These are phyloP conservation scores for Colaptes auratus DNA, from an alignment of 2,113 vertebrate species.

Conservation along the genomic window DNA sequence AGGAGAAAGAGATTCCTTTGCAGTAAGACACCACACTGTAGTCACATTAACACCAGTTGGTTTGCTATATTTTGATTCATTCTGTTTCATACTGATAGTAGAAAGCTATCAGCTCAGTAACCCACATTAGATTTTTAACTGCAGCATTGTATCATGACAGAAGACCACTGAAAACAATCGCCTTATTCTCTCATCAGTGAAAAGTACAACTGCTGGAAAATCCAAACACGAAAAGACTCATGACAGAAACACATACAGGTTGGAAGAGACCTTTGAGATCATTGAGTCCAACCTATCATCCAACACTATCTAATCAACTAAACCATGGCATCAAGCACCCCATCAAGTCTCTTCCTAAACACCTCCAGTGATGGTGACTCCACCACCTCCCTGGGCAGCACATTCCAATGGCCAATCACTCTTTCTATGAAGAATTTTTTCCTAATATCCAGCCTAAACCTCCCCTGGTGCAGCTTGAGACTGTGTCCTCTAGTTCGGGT, in stretches of 20 bases:
- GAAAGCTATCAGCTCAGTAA: not conserved
- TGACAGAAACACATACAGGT: not conserved
- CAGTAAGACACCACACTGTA: not conserved
- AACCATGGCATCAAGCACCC: too few relatives aligned
- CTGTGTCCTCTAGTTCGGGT: too few relatives aligned
- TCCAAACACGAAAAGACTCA: not conserved
- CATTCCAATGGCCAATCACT: too few relatives aligned
- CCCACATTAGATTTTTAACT: not conserved
- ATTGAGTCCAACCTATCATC: too few relatives aligned
- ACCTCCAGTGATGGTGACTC: too few relatives aligned
- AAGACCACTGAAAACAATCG: not conserved
- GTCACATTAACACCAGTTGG: not conserved
- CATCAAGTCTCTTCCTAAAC: too few relatives aligned
- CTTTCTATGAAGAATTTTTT: too few relatives aligned
- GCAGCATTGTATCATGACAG: not conserved
- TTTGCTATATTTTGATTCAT: not conserved
- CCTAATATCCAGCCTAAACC: too few relatives aligned
- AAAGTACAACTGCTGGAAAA: not conserved
- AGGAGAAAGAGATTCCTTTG: not conserved
- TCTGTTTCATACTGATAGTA: not conserved
- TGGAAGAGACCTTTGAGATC: too few relatives aligned
- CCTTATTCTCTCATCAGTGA: not conserved
- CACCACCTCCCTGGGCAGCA: too few relatives aligned
- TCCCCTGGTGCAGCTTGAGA: too few relatives aligned
- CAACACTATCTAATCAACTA: too few relatives aligned